Evolutionary conservation across 2,888 invertebrate genomes (phyloP).

Genomic region (Arenicola marina): DNA sequence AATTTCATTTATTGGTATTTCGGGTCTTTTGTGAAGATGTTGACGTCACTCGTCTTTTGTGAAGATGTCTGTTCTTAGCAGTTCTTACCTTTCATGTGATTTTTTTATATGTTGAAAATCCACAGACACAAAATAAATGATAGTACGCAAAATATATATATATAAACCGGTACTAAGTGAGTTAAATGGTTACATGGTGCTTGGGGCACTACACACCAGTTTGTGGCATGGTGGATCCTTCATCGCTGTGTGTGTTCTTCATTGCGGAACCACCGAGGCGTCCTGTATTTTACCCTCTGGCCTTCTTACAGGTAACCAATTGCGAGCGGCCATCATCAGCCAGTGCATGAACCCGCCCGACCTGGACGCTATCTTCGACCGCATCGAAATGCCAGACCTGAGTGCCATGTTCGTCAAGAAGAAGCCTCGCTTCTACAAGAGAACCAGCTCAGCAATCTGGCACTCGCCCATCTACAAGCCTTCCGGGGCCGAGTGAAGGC

Average conservation of each 20-base stretch:
- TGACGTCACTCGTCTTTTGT: background rate
- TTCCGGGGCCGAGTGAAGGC: no score
- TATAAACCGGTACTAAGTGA: no score
- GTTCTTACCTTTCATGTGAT: no score
- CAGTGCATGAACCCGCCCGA: conserved; percentile 48
- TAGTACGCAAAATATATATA: no score
- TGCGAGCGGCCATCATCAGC: background rate
- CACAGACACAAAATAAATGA: no score
- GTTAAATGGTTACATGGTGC: no score
- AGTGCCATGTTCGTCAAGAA: conserved; percentile 53
- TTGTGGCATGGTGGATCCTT: background rate
- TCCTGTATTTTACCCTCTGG: background rate
- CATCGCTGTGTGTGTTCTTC: background rate
- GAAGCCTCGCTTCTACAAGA: conserved; percentile 56
- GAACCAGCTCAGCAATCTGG: conserved; percentile 63
- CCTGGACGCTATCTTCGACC: conserved; percentile 46
- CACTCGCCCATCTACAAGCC: conserved; percentile 52
- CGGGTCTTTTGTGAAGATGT: background rate
- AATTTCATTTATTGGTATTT: background rate
- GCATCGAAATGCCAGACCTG: conserved; percentile 53
- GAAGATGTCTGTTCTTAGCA: background rate
- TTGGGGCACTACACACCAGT: background rate
- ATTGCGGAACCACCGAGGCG: no score
- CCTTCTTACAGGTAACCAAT: background rate
- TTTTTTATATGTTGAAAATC: no score